A percentile compares a stretch with the other conserved stretches of the same genome.
These are phyloP conservation scores for Petrocephalus sullivani DNA, from an alignment of 2,797 vertebrate genomes.

Conservation along the genomic window DNA sequence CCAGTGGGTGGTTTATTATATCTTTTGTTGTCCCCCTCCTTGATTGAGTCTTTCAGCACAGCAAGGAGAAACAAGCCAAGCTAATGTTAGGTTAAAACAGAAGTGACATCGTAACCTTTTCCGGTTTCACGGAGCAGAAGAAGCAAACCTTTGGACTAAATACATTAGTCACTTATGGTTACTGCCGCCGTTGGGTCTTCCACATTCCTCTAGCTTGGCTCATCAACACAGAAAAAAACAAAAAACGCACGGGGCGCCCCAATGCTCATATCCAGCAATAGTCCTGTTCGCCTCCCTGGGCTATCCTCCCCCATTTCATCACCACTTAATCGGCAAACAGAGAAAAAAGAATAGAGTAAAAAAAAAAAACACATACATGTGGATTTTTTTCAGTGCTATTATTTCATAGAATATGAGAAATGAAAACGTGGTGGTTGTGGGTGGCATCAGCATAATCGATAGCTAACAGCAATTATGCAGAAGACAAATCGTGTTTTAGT, in stretches of 20 bases:
- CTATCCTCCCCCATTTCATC: background rate
- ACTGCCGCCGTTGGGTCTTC: background rate
- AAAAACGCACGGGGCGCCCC: background rate
- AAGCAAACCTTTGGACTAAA: background rate
- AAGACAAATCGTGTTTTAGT: constrained; percentile 26
- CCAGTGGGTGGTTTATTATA: background rate
- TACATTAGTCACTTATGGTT: background rate
- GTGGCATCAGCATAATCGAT: constrained; percentile 14
- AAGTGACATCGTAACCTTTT: constrained; percentile 12
- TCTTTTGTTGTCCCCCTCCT: background rate
- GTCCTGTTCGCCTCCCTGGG: background rate
- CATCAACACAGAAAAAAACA: background rate
- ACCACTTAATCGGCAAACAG: background rate
- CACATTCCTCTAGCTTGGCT: background rate
- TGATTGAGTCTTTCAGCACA: background rate
- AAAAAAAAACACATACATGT: background rate
- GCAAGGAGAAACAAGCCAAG: background rate
- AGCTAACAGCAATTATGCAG: constrained; percentile 19
- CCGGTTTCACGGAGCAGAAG: background rate
- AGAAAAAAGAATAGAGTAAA: background rate
- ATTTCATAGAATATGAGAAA: background rate
- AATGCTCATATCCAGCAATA: background rate
- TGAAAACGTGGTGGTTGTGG: background rate
- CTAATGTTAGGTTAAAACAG: background rate
- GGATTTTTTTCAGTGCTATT: background rate